Conservation (phyloP, 2,113 vertebrate genomes). For the Chaetops frenatus region DNA sequence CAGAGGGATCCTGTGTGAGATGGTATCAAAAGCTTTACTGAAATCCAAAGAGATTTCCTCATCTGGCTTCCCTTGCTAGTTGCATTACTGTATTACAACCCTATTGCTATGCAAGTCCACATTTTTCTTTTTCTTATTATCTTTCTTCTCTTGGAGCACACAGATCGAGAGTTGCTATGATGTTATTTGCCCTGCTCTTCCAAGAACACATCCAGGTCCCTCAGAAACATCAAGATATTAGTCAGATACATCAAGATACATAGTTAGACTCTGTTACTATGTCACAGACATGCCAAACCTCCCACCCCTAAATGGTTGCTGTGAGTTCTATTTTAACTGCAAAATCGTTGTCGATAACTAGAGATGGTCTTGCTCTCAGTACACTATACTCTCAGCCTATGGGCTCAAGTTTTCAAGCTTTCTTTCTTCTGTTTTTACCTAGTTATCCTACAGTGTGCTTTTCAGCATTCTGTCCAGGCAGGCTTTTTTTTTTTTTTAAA, state of each 20-base stretch:
- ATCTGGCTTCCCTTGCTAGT: background rate
- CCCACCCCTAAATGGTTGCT: background rate
- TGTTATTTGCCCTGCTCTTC: background rate
- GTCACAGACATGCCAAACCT: background rate
- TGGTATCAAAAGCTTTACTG: background rate
- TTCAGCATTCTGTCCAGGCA: background rate
- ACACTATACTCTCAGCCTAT: background rate
- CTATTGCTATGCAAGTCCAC: background rate
- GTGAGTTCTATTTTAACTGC: background rate
- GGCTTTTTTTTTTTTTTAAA: background rate
- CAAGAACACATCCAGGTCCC: background rate
- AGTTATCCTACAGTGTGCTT: background rate
- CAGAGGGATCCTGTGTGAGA: background rate
- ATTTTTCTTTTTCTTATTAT: background rate
- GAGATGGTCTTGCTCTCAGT: background rate
- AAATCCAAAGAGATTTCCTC: background rate
- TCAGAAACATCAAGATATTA: background rate
- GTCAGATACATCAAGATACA: background rate
- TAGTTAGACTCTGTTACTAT: background rate
- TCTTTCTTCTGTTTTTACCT: background rate
- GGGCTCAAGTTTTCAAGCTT: background rate
- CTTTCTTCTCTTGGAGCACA: background rate
- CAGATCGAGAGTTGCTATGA: background rate
- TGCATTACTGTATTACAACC: background rate
- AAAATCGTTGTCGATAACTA: background rate